Percentiles rank a stretch among this genome's conserved stretches.
Conservation (phyloP, 2,888 invertebrate genomes). For the Apotomis capreana region DNA sequence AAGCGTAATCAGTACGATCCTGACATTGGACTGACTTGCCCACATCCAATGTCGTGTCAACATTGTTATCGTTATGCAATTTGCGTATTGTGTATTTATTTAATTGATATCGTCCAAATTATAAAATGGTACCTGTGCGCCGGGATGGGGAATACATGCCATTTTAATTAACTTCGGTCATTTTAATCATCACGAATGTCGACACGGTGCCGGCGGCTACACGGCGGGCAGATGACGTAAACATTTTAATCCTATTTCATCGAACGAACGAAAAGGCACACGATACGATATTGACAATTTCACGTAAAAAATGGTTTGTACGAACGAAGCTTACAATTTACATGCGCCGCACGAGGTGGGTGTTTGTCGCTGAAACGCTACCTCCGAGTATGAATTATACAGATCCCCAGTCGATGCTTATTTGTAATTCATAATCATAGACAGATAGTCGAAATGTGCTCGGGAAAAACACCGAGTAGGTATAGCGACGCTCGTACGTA, state of each 20-base stretch:
- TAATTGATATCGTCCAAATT: slow-evolving; percentile 23
- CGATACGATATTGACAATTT: slow-evolving; percentile 24
- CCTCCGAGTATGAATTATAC: background rate
- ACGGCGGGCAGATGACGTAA: slow-evolving; percentile 27
- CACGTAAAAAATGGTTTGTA: background rate
- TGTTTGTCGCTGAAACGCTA: background rate
- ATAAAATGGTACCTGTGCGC: background rate
- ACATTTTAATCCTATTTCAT: slow-evolving; percentile 40
- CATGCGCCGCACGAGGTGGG: background rate
- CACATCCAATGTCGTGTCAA: slow-evolving; percentile 6
- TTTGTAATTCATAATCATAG: background rate
- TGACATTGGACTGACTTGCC: slow-evolving; percentile 16
- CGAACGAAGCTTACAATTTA: background rate
- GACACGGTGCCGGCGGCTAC: slow-evolving; percentile 48
- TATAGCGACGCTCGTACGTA: background rate
- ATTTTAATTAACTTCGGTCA: slow-evolving; percentile 70
- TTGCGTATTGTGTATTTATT: slow-evolving; percentile 24
- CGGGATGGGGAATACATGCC: slow-evolving; percentile 61
- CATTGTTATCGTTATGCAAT: slow-evolving; percentile 10
- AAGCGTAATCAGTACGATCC: slow-evolving; percentile 15
- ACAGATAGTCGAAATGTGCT: background rate
- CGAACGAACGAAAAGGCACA: slow-evolving; percentile 18
- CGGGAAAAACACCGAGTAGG: background rate
- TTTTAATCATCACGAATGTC: slow-evolving; percentile 70
- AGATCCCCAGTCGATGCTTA: background rate